phyloP scores from a whole-genome alignment of 1,140 invertebrate species.

The Tribolium castaneum region DNA sequence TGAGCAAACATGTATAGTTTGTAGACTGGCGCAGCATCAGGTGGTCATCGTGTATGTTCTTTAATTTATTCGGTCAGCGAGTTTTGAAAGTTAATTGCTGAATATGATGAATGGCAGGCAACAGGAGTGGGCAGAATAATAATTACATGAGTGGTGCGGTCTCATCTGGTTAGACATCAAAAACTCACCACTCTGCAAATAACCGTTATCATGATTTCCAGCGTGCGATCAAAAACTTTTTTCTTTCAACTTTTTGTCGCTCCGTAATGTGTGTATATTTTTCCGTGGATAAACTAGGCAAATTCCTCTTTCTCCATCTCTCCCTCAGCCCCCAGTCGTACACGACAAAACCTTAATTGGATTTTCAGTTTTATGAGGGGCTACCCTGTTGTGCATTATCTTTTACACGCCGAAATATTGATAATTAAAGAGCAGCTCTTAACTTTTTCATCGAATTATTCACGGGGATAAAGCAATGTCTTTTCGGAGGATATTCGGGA shows the following conservation, averaged over 20 bases:
- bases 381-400: conserved; percentile 39
- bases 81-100: conserved; percentile 50
- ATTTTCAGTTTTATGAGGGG: conserved; percentile 47
- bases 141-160: conserved; percentile 43
- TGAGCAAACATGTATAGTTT: background rate
- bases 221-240: background rate
- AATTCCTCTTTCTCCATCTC: background rate
- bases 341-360: conserved; percentile 51
- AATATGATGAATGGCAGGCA: conserved; percentile 48
- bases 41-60: conserved; percentile 45
- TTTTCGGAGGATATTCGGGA: background rate
- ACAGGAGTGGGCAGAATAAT: conserved; percentile 46
- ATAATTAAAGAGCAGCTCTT: conserved; percentile 13
- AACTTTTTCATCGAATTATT: background rate
- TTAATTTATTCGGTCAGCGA: conserved; percentile 48
- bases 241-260: background rate
- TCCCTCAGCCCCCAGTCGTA: conserved; percentile 21
- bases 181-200: conserved; percentile 39
- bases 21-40: conserved; percentile 39
- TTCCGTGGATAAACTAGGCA: background rate
- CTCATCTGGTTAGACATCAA: conserved; percentile 37
- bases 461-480: background rate
- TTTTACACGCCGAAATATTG: background rate
- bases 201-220: background rate
- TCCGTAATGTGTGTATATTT: background rate